A percentile compares a stretch with the other conserved stretches of the same genome.
phyloP scores from a whole-genome alignment of 2,888 invertebrate species.

The Acrobasis consociella region DNA sequence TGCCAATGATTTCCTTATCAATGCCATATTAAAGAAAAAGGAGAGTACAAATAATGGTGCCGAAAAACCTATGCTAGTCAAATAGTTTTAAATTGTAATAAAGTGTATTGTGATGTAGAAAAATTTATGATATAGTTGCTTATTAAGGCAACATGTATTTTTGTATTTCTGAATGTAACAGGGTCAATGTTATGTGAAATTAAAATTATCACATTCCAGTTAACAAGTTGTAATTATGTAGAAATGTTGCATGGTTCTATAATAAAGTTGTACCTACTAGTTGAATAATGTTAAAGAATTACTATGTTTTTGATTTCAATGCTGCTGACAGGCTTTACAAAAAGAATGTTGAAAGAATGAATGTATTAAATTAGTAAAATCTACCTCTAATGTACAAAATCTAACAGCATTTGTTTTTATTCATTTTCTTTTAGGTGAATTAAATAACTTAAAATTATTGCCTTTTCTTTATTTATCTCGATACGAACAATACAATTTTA shows the following conservation, averaged over 20 bases:
- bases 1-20: slow-evolving; percentile 71
- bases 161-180: not conserved
- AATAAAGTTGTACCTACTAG: no score
- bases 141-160: not conserved
- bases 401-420: not conserved
- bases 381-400: slow-evolving; percentile 7
- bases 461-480: not conserved
- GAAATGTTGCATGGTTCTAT: no score
- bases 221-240: no score
- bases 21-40: slow-evolving; percentile 60
- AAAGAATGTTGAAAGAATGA: not conserved
- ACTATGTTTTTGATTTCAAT: no score
- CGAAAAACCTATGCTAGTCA: slow-evolving; percentile 67
- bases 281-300: no score
- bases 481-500: not conserved
- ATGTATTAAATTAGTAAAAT: not conserved
- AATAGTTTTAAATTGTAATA: slow-evolving; percentile 31
- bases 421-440: not conserved
- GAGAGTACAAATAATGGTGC: slow-evolving; percentile 44
- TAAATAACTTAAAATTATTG: not conserved
- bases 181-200: no score
- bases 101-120: not conserved
- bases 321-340: no score
- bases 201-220: no score
- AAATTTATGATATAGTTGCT: not conserved